phyloP scores from a whole-genome alignment of 2,888 invertebrate genomes.

The Nephrotoma guestfalica region DNA sequence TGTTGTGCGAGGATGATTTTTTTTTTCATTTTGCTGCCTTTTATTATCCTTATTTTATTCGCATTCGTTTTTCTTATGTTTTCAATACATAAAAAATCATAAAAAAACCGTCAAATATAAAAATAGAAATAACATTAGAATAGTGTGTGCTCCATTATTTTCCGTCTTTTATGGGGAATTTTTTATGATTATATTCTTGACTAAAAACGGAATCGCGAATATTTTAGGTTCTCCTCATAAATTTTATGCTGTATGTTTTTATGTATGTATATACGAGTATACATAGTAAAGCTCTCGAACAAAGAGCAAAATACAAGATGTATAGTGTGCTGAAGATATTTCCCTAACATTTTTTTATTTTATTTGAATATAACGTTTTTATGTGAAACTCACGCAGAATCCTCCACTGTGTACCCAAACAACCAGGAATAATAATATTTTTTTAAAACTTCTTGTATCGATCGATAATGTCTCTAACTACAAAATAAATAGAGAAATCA shows the following conservation, averaged over 20 bases:
- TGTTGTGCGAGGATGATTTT: not conserved
- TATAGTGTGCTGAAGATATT: not conserved
- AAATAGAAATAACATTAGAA: not conserved
- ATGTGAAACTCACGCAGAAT: not conserved
- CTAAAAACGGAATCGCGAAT: not conserved
- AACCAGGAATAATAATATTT: not conserved
- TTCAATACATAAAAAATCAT: not conserved
- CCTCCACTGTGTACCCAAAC: not conserved
- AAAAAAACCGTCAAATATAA: not conserved
- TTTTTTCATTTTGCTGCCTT: not conserved
- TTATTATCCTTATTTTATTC: not conserved
- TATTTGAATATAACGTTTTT: not conserved
- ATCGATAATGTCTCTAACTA: not conserved
- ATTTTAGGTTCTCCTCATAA: not conserved
- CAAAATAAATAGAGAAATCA: not conserved
- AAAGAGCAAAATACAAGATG: not conserved
- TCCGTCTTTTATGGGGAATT: not conserved
- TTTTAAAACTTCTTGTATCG: not conserved
- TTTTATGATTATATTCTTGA: not conserved
- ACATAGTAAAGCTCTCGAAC: not conserved
- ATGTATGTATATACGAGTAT: not conserved
- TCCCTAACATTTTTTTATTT: not conserved
- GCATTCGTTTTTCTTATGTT: not conserved
- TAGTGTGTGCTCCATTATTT: not conserved
- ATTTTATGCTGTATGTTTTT: not conserved